phyloP scores from a whole-genome alignment of 2,888 invertebrate species.

The Allolobophora icterica region DNA sequence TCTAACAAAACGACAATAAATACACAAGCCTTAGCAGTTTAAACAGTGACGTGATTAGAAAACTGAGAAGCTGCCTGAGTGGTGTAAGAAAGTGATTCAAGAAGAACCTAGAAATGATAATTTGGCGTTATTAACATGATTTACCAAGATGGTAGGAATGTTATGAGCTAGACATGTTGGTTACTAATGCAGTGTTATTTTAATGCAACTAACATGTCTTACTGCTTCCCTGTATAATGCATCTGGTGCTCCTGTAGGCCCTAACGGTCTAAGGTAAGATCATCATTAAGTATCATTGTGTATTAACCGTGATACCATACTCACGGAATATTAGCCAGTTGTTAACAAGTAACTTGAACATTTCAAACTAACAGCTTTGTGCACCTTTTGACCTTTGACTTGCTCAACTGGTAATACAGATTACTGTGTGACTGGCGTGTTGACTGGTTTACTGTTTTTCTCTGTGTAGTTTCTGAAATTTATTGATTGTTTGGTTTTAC shows the following conservation, averaged over 20 bases:
- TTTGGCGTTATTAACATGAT: conserved; percentile 5
- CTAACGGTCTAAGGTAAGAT: conserved; percentile 23
- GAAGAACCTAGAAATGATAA: neutral
- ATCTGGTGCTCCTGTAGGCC: conserved; percentile 7
- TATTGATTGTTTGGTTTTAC: neutral
- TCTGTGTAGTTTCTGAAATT: neutral
- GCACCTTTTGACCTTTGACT: conserved; percentile 17
- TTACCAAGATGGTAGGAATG: neutral
- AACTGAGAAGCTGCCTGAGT: neutral
- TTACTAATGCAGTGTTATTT: conserved; percentile 23
- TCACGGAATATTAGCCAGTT: conserved; percentile 2
- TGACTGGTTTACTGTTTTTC: neutral
- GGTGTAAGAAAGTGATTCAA: neutral
- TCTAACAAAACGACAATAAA: conserved; percentile 17
- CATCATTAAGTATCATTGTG: conserved; percentile 11
- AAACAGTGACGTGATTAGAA: neutral
- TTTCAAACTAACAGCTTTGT: neutral
- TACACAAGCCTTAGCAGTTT: neutral
- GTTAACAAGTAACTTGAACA: neutral
- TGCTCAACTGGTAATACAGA: neutral
- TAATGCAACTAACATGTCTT: conserved; percentile 22
- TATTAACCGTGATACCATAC: conserved; percentile 2
- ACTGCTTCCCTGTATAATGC: conserved; percentile 25
- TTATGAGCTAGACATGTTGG: neutral
- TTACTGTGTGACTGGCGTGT: neutral